Base-by-base conservation (phyloP, 2,113 vertebrate species). In the Apteryx owenii region DNA sequence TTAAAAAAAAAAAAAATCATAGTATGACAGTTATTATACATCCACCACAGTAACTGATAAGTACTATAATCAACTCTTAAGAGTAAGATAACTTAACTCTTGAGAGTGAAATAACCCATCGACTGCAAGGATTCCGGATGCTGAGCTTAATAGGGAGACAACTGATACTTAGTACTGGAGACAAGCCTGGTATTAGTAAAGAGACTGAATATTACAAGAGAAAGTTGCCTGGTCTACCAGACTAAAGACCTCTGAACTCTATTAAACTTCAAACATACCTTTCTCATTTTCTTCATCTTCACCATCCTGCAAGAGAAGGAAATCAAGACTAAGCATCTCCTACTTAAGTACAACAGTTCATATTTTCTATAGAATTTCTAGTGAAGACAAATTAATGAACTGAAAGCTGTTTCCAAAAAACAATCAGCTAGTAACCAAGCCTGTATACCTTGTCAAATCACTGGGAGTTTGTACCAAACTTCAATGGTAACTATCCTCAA, bases 211-310 rank as follows among this genome's bases (percentile, higher is more conserved):
- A 89, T 90, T 91, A 95, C 95, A 93, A 82, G 54, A 76, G 93
- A 97, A 93, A 89, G 88, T 76, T 62, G 70, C 91, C 97, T 93
- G 90, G 85, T 95, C 96, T 97, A 92, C 66, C 97, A 93, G 88
- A 95, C 83, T 95, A 83, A 88, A 92, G 77, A 96, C 65, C 83
- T 96, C 82, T 92, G 92, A 97, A 94, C 95, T 96, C 96, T 96
- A 97, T 92, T 98, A 97, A 97, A 94, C 73, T 96, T 98, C 95
- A 97, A 98, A 99, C 99, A 98, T 99, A 99, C 99, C 99, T 99
- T 99, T 99, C 97, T 99, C 99, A 97, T 98, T 99, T 97, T 99
- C 99, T 96, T 98, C 98, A 94, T 99, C 99, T 95, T 99, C 99
- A 60, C 97, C 98, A 69, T 99, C 99, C 99, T 99, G 97, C 92